phyloP scores from a whole-genome alignment of 1,140 invertebrate species.

The Trialeurodes vaporariorum region DNA sequence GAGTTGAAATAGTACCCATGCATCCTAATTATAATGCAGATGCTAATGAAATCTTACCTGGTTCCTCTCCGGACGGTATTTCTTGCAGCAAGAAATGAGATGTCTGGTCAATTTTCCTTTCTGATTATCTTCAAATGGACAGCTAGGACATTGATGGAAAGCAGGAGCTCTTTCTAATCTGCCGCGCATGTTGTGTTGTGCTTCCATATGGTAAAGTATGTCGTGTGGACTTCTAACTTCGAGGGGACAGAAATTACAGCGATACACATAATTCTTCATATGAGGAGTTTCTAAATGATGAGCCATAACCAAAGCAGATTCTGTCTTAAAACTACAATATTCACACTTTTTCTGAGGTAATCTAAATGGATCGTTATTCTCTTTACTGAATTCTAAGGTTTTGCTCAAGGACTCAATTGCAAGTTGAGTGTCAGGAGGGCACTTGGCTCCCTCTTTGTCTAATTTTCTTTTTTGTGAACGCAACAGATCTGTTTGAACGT shows the following conservation, averaged over 20 bases:
- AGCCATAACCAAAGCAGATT: constrained; percentile 73
- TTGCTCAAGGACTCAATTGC: constrained; percentile 67
- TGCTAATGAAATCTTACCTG: constrained; percentile 22
- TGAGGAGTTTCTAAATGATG: constrained; percentile 87
- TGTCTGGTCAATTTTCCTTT: constrained; percentile 87
- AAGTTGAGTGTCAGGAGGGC: constrained; percentile 53
- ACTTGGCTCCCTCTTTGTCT: constrained; percentile 47
- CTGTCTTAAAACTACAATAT: constrained; percentile 85
- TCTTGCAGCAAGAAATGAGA: constrained; percentile 76
- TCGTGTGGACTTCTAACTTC: constrained; percentile 73
- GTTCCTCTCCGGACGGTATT: constrained; percentile 77
- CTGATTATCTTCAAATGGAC: constrained; percentile 87
- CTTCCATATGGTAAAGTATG: constrained; percentile 85
- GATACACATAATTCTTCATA: constrained; percentile 69
- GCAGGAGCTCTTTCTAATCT: constrained; percentile 70
- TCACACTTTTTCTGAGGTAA: constrained; percentile 72
- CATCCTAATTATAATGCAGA: no score
- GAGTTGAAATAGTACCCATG: no score
- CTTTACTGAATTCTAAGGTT: constrained; percentile 76
- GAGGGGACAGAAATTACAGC: constrained; percentile 74
- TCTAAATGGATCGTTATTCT: constrained; percentile 75
- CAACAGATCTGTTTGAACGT: constrained; percentile 80
- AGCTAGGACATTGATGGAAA: constrained; percentile 85
- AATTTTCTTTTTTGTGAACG: constrained; percentile 74
- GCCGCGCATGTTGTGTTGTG: constrained; percentile 69